Conservation (phyloP, 2,888 invertebrate species). For the Catocala sponsa region DNA sequence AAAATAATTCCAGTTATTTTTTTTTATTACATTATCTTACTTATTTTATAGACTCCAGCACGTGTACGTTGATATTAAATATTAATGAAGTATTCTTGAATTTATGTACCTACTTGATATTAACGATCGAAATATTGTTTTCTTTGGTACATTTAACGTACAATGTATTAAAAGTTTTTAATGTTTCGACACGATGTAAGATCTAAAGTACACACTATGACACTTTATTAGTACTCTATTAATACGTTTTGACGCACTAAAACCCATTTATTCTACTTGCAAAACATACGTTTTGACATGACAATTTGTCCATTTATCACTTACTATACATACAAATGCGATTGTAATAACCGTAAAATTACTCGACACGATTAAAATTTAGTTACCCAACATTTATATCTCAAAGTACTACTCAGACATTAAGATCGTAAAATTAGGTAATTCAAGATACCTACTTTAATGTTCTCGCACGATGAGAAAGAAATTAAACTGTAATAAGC, state of each 20-base stretch:
- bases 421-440: conserved; percentile 1
- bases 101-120: no score
- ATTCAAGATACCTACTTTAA: conserved; percentile 26
- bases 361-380: conserved; percentile 18
- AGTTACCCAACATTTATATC: conserved; percentile 15
- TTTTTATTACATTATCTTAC: no score
- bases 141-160: not conserved
- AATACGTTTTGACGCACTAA: conserved; percentile 20
- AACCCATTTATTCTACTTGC: conserved; percentile 11
- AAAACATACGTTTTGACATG: conserved; percentile 4
- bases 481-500: conserved; percentile 19
- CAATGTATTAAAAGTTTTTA: conserved; percentile 6
- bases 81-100: no score
- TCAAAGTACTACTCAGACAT: conserved; percentile 7
- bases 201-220: conserved; percentile 4
- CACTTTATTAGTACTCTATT: conserved; percentile 17
- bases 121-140: not conserved
- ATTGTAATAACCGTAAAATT: conserved; percentile 17
- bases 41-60: no score
- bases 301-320: conserved; percentile 20
- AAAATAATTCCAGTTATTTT: no score
- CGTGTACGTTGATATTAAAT: no score
- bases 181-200: conserved; percentile 16
- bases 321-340: not conserved
- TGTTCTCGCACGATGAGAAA: conserved; percentile 10